phyloP scores from a whole-genome alignment of 2,113 vertebrate genomes.

The Centropus unirufus region DNA sequence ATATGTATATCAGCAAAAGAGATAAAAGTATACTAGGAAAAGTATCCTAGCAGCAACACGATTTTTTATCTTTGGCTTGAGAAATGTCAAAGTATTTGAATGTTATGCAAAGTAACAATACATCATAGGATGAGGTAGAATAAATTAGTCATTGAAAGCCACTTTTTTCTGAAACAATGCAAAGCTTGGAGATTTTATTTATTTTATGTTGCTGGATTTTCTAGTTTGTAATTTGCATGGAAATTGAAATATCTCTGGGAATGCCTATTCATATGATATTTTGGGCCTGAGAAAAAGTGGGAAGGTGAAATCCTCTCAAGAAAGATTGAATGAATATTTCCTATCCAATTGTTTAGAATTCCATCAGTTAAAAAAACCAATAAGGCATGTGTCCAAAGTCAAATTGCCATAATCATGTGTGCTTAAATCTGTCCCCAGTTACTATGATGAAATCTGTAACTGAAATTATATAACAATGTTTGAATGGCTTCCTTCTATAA shows the following conservation, averaged over 20 bases:
- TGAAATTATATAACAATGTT: neutral
- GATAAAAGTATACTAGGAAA: neutral
- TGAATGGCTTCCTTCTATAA: neutral
- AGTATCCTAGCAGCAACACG: neutral
- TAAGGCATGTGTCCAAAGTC: neutral
- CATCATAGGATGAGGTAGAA: neutral
- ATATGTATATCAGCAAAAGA: neutral
- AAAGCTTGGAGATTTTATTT: neutral
- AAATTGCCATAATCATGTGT: neutral
- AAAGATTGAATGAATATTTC: neutral
- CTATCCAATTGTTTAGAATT: neutral
- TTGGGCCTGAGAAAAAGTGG: neutral
- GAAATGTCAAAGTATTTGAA: neutral
- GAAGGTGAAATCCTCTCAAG: neutral
- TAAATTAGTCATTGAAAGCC: neutral
- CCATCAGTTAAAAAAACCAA: neutral
- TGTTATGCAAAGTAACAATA: neutral
- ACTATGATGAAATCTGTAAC: slow-evolving; percentile 7
- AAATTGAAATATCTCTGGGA: neutral
- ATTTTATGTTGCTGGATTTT: neutral
- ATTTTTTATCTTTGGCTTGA: neutral
- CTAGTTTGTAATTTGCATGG: neutral
- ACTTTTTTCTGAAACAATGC: neutral
- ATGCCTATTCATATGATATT: neutral
- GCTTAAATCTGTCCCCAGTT: neutral